Percentiles rank a stretch among this genome's conserved stretches.
phyloP scores from a whole-genome alignment of 1,140 invertebrate genomes.

The Drosophila malerkotliana region DNA sequence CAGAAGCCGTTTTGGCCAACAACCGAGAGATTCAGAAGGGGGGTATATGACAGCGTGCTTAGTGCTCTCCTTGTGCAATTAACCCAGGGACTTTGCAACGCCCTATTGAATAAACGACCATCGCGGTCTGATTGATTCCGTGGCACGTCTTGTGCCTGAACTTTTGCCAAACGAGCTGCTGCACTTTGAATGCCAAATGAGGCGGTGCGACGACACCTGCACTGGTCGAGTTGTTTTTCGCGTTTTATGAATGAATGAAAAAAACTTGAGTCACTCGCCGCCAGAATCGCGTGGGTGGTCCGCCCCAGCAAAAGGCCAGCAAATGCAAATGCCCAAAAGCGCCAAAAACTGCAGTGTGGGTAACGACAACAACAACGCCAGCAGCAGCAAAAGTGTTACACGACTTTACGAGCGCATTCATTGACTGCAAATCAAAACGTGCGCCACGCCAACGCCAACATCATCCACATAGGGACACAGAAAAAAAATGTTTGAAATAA shows the following conservation, averaged over 20 bases:
- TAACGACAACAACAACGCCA: constrained; percentile 20
- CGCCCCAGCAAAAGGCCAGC: constrained; percentile 60
- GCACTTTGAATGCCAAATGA: constrained; percentile 70
- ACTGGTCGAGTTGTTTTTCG: constrained; percentile 32
- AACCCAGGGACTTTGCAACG: constrained; percentile 63
- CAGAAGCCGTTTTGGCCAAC: constrained; percentile 51
- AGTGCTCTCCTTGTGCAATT: constrained; percentile 47
- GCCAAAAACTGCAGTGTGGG: constrained; percentile 40
- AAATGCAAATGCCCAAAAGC: constrained; percentile 71
- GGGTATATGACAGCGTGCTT: background rate
- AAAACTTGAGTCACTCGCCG: constrained; percentile 55
- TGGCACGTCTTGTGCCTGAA: constrained; percentile 64
- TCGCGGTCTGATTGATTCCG: constrained; percentile 49
- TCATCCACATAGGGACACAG: constrained; percentile 10
- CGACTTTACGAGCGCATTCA: constrained; percentile 76
- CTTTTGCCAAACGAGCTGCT: constrained; percentile 69
- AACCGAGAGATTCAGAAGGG: background rate
- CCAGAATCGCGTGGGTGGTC: constrained; percentile 62
- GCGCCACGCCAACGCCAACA: constrained; percentile 65
- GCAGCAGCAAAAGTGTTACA: constrained; percentile 64
- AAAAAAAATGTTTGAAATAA: background rate
- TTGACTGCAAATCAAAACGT: constrained; percentile 80
- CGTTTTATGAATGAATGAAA: constrained; percentile 76
- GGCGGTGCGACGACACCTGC: constrained; percentile 49
- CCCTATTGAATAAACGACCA: constrained; percentile 63